phyloP scores from a whole-genome alignment of 1,140 invertebrate species.

The Drosophila pandora region DNA sequence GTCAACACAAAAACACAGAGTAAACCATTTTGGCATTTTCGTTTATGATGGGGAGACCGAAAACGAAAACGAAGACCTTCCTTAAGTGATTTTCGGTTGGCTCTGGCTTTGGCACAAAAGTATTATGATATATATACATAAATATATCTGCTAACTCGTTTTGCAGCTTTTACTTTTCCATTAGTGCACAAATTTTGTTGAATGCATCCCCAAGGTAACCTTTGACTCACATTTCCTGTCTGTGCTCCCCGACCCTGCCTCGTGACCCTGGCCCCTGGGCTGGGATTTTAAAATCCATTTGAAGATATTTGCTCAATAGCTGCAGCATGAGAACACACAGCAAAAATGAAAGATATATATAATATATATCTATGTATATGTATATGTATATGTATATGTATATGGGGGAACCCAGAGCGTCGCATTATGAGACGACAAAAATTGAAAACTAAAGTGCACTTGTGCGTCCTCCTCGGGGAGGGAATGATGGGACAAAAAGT shows the following conservation, averaged over 20 bases:
- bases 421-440: constrained; percentile 76
- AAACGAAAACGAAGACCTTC: constrained; percentile 13
- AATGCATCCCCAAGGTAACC: constrained; percentile 75
- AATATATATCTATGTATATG: neutral
- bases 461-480: constrained; percentile 52
- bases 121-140: constrained; percentile 50
- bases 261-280: constrained; percentile 7
- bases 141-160: constrained; percentile 51
- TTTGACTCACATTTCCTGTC: constrained; percentile 59
- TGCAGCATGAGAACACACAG: constrained; percentile 22
- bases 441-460: constrained; percentile 77
- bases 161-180: constrained; percentile 74
- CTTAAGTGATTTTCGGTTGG: constrained; percentile 60
- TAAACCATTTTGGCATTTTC: constrained; percentile 46
- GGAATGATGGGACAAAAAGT: constrained; percentile 3
- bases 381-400: neutral
- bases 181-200: constrained; percentile 72
- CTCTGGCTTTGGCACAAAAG: constrained; percentile 15
- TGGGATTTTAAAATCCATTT: constrained; percentile 75
- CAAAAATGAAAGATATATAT: constrained; percentile 29
- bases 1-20: constrained; percentile 51
- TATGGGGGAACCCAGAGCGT: constrained; percentile 35
- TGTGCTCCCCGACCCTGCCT: neutral
- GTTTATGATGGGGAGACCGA: constrained; percentile 18
- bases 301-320: constrained; percentile 67